Evolutionary conservation across 2,888 invertebrate genomes (phyloP), one percentile per base, ranked within the genome.

Genomic region (Pterostichus madidus): DNA sequence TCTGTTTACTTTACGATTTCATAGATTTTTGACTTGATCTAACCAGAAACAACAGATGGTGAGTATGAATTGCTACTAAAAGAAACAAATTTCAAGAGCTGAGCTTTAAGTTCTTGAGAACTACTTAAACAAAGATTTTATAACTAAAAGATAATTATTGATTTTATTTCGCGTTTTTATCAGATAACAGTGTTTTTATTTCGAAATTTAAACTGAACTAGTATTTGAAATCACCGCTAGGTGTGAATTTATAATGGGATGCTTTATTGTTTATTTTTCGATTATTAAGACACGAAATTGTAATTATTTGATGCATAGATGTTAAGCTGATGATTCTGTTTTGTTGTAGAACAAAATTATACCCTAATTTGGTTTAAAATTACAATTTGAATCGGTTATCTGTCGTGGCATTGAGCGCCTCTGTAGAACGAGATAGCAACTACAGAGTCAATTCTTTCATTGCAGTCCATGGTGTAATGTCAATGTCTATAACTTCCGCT

Each of bases 391-490:
- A 46, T 46, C 13, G n/a, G 11, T n/a, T n/a, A 24, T 49, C 8
- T 13, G 31, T 44, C 39, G 35, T 15, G 46, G 46, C 17, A 31
- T 31, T 24, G 24, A 79, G 80, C 80, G 80, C 80, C 80, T 80
- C 80, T 80, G 17, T 32, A 53, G 53, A 15, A 24, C 52, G 35
- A 35, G 52, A 53, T 71, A 35, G 8, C 15, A 71, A 80, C 80
- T 80, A 71, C 11, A 39, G 15, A 80, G 80, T 71, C 68, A 68
- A 80, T 71, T 80, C 73, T 80, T 68, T 80, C 56, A 39, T 31
- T 80, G 52, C 68, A 32, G 31, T 56, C 15, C 53, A 39, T 39
- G 59, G 56, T 78, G 44, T 39, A 39, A 39, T 78, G 77, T 78
- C 77, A 79, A 64, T 64, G 76, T 52, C 76, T 76, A 32, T 56